Percentiles rank a stretch among this genome's conserved stretches.
Evolutionary conservation across 2,113 vertebrate species (phyloP).

Genomic region (Mohoua ochrocephala): DNA sequence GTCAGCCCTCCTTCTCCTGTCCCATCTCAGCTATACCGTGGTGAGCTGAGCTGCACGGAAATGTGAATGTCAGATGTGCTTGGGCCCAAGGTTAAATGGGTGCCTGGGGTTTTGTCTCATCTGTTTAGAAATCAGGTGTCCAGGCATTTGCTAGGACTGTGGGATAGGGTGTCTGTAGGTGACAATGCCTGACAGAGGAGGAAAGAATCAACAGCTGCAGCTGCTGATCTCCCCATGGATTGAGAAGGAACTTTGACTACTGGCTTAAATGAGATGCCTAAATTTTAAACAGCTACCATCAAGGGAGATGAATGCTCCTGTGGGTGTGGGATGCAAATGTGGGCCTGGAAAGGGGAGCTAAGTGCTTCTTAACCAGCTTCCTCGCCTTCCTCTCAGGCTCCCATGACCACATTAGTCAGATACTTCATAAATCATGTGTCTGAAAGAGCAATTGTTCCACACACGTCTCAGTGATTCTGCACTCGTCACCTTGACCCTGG

Average conservation of each 20-base stretch:
- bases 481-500: background rate
- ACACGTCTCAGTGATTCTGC: conserved; percentile 36
- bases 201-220: background rate
- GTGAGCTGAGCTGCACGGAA: background rate
- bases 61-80: background rate
- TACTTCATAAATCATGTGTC: conserved; percentile 62
- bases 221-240: background rate
- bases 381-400: background rate
- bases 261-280: background rate
- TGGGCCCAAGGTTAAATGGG: background rate
- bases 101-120: background rate
- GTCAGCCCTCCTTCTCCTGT: background rate
- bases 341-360: background rate
- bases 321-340: background rate
- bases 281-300: background rate
- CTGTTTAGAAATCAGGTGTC: background rate
- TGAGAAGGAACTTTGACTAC: background rate
- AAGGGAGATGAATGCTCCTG: background rate
- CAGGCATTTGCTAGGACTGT: background rate
- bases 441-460: conserved; percentile 33
- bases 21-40: background rate
- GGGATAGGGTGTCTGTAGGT: background rate
- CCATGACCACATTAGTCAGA: conserved; percentile 33
- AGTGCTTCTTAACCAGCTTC: conserved; percentile 31
- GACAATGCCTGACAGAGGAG: background rate